A percentile compares a stretch with the other conserved stretches of the same genome.
Evolutionary conservation across 2,797 vertebrate genomes (phyloP).

Genomic region (Ceyx erithaca): DNA sequence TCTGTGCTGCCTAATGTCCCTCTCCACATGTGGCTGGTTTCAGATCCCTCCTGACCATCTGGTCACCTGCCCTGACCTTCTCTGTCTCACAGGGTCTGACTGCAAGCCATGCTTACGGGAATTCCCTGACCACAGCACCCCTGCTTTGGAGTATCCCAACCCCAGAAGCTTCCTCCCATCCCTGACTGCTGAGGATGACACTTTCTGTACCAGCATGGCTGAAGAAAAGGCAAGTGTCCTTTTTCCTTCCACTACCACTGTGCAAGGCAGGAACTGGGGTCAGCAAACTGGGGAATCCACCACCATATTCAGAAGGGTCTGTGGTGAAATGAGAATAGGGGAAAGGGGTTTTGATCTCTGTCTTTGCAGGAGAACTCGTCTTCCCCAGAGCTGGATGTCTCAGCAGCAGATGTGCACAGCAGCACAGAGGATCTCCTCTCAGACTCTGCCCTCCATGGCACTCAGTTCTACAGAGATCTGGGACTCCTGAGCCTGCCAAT

Average conservation of each 20-base stretch:
- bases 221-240: slow-evolving; percentile 85
- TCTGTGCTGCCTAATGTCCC: background rate
- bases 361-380: slow-evolving; percentile 77
- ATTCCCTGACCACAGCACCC: slow-evolving; percentile 19
- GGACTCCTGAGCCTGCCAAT: slow-evolving; percentile 20
- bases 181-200: slow-evolving; percentile 79
- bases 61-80: background rate
- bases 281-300: background rate
- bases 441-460: slow-evolving; percentile 81
- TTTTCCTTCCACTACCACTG: rapidly evolving
- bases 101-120: slow-evolving; percentile 83
- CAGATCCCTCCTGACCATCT: background rate
- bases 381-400: slow-evolving; percentile 80
- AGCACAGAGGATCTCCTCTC: slow-evolving; percentile 86
- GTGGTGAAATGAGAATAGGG: background rate
- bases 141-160: slow-evolving; percentile 61
- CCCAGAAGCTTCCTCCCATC: slow-evolving; percentile 76
- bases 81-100: slow-evolving; percentile 83
- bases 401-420: slow-evolving; percentile 69
- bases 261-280: background rate
- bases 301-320: background rate
- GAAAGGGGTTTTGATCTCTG: background rate
- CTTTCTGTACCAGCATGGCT: slow-evolving; percentile 76
- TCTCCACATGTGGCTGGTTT: background rate
- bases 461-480: slow-evolving; percentile 88